Evolutionary conservation across 2,113 vertebrate genomes (phyloP).

Genomic region (Pseudolaguvia tuberculata): DNA sequence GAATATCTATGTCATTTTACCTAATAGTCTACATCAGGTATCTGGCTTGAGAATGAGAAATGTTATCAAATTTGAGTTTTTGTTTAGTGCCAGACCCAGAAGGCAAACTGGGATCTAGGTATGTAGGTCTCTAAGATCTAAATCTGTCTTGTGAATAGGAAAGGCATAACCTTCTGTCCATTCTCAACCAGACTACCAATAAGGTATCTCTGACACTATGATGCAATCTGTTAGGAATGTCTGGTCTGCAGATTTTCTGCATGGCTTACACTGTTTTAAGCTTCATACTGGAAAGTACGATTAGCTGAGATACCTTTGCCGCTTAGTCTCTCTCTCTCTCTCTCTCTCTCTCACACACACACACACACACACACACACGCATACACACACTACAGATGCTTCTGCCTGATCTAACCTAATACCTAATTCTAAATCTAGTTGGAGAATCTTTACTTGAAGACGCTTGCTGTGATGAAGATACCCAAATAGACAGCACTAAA

Average conservation of each 20-base stretch:
- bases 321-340: too few species aligned
- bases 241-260: neutral
- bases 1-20: constrained; percentile 28
- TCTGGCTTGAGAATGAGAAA: constrained; percentile 11
- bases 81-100: constrained; percentile 29
- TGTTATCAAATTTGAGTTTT: constrained; percentile 30
- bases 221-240: constrained; percentile 5
- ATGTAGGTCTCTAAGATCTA: constrained; percentile 29
- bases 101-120: constrained; percentile 3
- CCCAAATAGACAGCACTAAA: too few species aligned
- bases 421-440: too few species aligned
- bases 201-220: neutral
- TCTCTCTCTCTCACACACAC: too few species aligned
- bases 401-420: too few species aligned
- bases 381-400: too few species aligned
- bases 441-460: too few species aligned
- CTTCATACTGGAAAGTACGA: neutral
- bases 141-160: constrained; percentile 12
- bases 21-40: constrained; percentile 19
- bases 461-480: too few species aligned
- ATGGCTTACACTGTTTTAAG: neutral
- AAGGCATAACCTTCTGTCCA: constrained; percentile 6
- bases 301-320: too few species aligned
- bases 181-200: neutral
- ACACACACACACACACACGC: too few species aligned